Evolutionary conservation across 2,888 invertebrate species (phyloP), one percentile per base, ranked within the genome.

Genomic region (Apoda limacodes): DNA sequence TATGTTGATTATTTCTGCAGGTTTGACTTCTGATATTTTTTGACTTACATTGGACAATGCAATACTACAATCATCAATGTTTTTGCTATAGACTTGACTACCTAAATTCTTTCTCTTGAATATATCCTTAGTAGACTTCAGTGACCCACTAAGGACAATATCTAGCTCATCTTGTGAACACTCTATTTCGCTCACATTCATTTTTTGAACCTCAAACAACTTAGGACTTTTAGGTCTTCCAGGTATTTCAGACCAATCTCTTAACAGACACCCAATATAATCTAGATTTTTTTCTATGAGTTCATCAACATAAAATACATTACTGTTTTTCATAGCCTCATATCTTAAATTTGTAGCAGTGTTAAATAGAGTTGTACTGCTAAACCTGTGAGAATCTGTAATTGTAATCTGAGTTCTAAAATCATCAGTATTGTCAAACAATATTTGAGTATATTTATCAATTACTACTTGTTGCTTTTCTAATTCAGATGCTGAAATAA

Each of bases 211-310:
- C 25, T 58, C 39, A 34, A 37, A 39, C 35, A 45, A 35, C 15
- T 48, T 42, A 1, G 88, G 88, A 30, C 86, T 84, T 7, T 51
- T 45, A 27, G 86, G 86, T 34, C 89, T 69, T 1, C 88, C 88
- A 3, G 85, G 85, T 46, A 89, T 88, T 25, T 67, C 50, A 13
- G 66, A 56, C 85, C 87, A 88, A 48, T 85, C 74, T 59, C 74
- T 84, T n/a, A 89, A 54, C 30, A 87, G 62, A 52, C 63, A 61
- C 12, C 85, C 82, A 20, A 67, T 58, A 42, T 60, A 66, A 24
- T 54, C 50, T 24, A 29, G 45, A 19, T 65, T 61, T 26, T 66
- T 67, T 36, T 81, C 66, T 24, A 88, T 47, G 24, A 85, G 55
- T 32, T 66, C 52, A 10, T 56, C 40, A 3, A 83, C 64, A 60